phyloP scores from a whole-genome alignment of 1,140 invertebrate genomes.

The Streblospio benedicti region DNA sequence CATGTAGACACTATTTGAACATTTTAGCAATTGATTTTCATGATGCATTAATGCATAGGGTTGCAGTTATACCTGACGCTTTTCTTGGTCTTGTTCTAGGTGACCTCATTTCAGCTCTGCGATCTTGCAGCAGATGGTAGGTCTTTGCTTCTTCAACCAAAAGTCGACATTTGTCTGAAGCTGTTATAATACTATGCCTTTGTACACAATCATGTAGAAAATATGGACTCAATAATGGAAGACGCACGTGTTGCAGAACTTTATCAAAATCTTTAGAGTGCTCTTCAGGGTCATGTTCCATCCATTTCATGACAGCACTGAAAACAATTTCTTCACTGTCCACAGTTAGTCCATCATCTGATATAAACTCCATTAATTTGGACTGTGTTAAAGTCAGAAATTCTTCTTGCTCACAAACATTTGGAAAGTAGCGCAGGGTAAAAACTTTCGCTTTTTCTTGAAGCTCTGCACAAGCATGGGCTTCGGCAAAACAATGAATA shows the following conservation, averaged over 20 bases:
- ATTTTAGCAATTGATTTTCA: too few species aligned
- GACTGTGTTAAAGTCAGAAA: conserved; percentile 45
- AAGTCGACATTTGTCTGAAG: conserved; percentile 35
- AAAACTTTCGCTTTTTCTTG: conserved; percentile 48
- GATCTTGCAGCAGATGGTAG: conserved; percentile 51
- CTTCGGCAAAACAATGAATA: conserved; percentile 55
- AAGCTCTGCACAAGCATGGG: conserved; percentile 50
- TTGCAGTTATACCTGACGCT: conserved; percentile 28
- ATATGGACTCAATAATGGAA: conserved; percentile 53
- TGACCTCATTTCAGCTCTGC: conserved; percentile 42
- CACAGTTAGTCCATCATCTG: conserved; percentile 49
- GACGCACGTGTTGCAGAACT: conserved; percentile 50
- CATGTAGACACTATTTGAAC: too few species aligned
- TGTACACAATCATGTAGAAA: conserved; percentile 52
- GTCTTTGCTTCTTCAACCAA: conserved; percentile 51
- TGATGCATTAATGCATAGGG: too few species aligned
- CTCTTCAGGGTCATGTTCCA: conserved; percentile 41
- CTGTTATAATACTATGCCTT: conserved; percentile 38
- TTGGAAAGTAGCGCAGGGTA: conserved; percentile 33
- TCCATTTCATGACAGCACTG: conserved; percentile 49
- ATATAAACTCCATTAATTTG: conserved; percentile 50
- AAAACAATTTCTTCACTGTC: conserved; percentile 53
- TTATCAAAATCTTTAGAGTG: conserved; percentile 27
- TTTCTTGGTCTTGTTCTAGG: conserved; percentile 43
- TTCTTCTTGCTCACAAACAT: conserved; percentile 47